Evolutionary conservation across 2,797 vertebrate genomes (phyloP), one percentile per base, ranked within the genome.

Genomic region (Pseudochirops corinnae): DNA sequence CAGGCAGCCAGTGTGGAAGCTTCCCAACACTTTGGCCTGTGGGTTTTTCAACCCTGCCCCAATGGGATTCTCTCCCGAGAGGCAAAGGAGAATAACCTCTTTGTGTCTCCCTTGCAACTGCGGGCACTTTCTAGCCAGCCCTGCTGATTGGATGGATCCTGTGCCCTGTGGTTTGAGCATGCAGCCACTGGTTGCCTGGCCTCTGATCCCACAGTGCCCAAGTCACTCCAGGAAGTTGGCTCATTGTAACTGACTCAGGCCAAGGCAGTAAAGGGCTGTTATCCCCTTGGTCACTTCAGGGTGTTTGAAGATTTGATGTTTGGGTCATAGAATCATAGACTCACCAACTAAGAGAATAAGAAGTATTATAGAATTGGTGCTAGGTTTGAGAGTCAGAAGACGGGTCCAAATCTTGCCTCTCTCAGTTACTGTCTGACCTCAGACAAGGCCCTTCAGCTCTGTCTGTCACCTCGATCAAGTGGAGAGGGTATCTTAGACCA

Each of bases 1-100:
- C 74, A 97, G 97, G 97, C 97, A 98, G 96, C 96, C 97, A 96
- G 95, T 98, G 98, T 97, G 95, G 97, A 97, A 97, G 97, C 94
- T 96, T 97, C 97, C 92, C 96, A 95, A 46, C 55, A 39, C 28
- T 55, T 74, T 92, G 96, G 93, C 58, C 95, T 97, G 97, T 97
- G 60, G 91, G 60, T 91, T 97, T 97, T 98, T 98, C 97, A 98
- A 98, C 96, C 96, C 94, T 98, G 97, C 98, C 98, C 98, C 98
- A 98, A 98, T 98, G 98, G 74, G 98, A 98, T 98, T 98, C 98
- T 98, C 98, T 97, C 98, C 90, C 74, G 74, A 87, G 74, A 98
- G 97, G 98, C 96, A 98, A 98, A 93, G 97, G 98, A 98, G 98
- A 98, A 98, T 98, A 98, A 95, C 97, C 97, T 97, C 98, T 98